Base-by-base conservation (phyloP, 2,888 invertebrate species). In the Xanthorhoe designata region DNA sequence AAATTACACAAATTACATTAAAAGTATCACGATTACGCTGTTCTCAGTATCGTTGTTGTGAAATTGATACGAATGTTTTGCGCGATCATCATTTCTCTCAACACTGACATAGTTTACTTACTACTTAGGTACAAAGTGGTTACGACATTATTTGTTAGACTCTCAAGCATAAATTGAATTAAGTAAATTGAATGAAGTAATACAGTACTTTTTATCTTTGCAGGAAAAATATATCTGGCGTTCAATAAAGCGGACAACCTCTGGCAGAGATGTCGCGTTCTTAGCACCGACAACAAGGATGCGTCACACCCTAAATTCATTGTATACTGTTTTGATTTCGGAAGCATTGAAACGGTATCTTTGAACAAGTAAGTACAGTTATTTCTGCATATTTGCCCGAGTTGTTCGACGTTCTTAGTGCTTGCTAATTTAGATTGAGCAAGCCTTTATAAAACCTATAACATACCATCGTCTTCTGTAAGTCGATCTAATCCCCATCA, bases 261-360 rank as follows among this genome's bases (percentile, higher is more conserved):
- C 73, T 97, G 97, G 97, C 95, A 95, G 77, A 94, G 97, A 61
- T 96, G 95, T 9, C 90, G 94, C 55, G 86, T 96, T 0, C 79
- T 87, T 24, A 81, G 77, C 66, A 77, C 90, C 35, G 87, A 89
- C 54, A 83, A 78, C 49, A 77, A 77, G 64, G 77, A 85, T 53
- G 13, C 78, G 0, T 74, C 79, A 1, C 81, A 89, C 2, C 84
- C 88, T 0, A 70, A 80, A 0, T 95, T 94, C 75, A 89, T 93
- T 29, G 94, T 96, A 2, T 94, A 94, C 75, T 94, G 95, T 71
- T 87, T 96, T 18, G 97, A 97, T 82, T 94, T 94, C 73, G 97
- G 97, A 1, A 90, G 94, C 73, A 87, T 84, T 0, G 93, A 95
- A 65, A 76, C 80, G 0, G 89, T 95, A 1, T 76, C 88, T 1